Evolutionary conservation across 2,888 invertebrate species (phyloP).

Genomic region (Diarsia brunnea): DNA sequence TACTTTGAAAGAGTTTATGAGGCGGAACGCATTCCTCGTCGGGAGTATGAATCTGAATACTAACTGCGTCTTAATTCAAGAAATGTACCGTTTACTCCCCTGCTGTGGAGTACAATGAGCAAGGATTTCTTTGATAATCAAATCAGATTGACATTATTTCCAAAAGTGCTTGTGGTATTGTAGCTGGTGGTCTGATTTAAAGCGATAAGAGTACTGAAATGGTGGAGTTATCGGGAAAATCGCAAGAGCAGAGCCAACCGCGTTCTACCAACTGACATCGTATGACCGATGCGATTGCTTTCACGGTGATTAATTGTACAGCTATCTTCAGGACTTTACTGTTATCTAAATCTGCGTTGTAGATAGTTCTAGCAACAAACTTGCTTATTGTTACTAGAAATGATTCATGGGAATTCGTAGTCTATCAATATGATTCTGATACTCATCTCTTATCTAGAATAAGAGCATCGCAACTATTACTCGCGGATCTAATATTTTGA

Average conservation of each 20-base stretch:
- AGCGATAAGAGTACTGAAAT: slow-evolving; percentile 56
- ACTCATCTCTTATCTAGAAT: slow-evolving; percentile 13
- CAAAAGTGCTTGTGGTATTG: slow-evolving; percentile 32
- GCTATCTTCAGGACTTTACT: slow-evolving; percentile 37
- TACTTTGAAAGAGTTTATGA: slow-evolving; percentile 81
- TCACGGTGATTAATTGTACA: slow-evolving; percentile 62
- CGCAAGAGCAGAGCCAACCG: slow-evolving; percentile 46
- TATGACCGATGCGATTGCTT: slow-evolving; percentile 64
- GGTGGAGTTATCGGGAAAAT: slow-evolving; percentile 57
- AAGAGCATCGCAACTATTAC: neutral
- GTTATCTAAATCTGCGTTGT: slow-evolving; percentile 54
- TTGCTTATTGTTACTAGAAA: slow-evolving; percentile 48
- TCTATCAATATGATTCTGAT: slow-evolving; percentile 43
- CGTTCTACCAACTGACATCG: slow-evolving; percentile 48
- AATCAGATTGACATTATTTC: slow-evolving; percentile 48
- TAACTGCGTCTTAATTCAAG: slow-evolving; percentile 60
- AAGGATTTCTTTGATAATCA: slow-evolving; percentile 49
- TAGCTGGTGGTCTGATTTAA: slow-evolving; percentile 59
- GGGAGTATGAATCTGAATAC: slow-evolving; percentile 69
- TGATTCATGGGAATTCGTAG: slow-evolving; percentile 42
- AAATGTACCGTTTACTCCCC: slow-evolving; percentile 45
- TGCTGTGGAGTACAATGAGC: slow-evolving; percentile 43
- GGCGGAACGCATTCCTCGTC: slow-evolving; percentile 75
- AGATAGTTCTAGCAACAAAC: slow-evolving; percentile 30
- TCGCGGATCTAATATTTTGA: slow-evolving; percentile 16